Conservation (phyloP, 1,140 invertebrate species). For the Cherax quadricarinatus region DNA sequence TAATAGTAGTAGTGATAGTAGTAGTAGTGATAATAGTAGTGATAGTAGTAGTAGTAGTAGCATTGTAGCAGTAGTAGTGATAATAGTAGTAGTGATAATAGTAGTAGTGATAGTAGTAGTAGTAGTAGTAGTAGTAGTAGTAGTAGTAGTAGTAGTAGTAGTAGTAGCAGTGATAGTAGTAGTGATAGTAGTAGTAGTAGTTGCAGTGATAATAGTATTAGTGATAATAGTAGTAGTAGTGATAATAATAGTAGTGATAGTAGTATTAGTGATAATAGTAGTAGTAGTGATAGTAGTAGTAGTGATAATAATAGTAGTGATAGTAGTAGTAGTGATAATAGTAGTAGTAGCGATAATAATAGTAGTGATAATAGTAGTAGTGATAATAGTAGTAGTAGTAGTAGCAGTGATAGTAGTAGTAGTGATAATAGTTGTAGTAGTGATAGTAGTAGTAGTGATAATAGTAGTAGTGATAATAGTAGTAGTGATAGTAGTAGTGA, state of each 20-base stretch:
- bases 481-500: background rate
- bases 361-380: background rate
- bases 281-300: background rate
- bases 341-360: background rate
- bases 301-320: constrained; percentile 1
- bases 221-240: no score
- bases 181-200: no score
- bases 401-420: background rate
- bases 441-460: background rate
- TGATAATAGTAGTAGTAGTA: background rate
- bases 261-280: no score
- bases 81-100: no score
- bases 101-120: constrained; percentile 28
- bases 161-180: constrained; percentile 1
- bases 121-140: constrained; percentile 22
- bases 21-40: constrained; percentile 12
- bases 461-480: background rate
- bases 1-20: background rate
- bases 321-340: constrained; percentile 1
- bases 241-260: background rate
- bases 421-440: no score
- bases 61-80: no score
- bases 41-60: constrained; percentile 29
- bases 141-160: constrained; percentile 25
- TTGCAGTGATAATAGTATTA: no score